Conservation (phyloP, 2,797 vertebrate species). For the Bovichtus diacanthus region DNA sequence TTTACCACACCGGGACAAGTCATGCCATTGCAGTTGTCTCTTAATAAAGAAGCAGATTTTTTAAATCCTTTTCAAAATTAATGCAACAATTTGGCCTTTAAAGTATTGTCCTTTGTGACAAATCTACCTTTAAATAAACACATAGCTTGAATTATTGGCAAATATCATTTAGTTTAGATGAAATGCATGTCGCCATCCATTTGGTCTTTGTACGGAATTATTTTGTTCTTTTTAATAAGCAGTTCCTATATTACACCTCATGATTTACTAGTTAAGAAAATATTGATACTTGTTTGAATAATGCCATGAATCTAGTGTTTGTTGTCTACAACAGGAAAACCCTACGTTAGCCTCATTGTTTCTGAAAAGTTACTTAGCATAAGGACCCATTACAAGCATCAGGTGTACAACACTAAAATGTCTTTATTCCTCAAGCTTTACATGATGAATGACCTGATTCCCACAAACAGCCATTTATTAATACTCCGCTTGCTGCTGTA, state of each 20-base stretch:
- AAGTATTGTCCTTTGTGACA: background rate
- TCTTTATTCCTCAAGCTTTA: constrained; percentile 73
- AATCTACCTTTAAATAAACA: background rate
- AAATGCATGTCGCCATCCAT: background rate
- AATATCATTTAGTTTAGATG: background rate
- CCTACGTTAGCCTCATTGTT: constrained; percentile 53
- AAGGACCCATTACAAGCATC: constrained; percentile 59
- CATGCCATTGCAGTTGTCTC: background rate
- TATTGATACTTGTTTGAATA: constrained; percentile 41
- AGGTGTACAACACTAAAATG: constrained; percentile 67
- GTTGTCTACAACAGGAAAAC: constrained; percentile 60
- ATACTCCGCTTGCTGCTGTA: constrained; percentile 65
- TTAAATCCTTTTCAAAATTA: background rate
- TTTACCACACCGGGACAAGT: background rate
- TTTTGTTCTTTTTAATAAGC: background rate
- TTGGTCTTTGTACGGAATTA: constrained; percentile 32
- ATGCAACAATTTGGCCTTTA: background rate
- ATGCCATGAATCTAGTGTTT: constrained; percentile 41
- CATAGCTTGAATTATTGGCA: background rate
- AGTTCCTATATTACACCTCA: constrained; percentile 30
- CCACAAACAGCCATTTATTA: constrained; percentile 67
- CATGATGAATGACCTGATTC: constrained; percentile 66
- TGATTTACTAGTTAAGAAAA: constrained; percentile 23
- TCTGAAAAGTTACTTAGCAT: constrained; percentile 47
- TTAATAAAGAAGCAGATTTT: background rate